Conservation (phyloP, 1,140 invertebrate genomes). For the Nasonia longicornis region DNA sequence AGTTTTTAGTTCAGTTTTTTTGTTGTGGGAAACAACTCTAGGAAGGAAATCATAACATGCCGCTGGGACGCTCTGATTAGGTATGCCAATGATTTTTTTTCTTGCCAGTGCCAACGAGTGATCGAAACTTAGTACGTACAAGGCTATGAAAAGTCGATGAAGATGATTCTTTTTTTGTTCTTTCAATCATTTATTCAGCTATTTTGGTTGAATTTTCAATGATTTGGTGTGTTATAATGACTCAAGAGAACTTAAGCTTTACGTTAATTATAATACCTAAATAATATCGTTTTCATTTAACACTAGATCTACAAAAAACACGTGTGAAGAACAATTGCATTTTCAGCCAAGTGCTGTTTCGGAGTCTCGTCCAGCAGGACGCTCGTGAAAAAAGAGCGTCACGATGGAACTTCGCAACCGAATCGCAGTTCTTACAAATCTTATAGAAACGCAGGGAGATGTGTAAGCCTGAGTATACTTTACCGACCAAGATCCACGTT, state of each 20-base stretch:
- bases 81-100: not conserved
- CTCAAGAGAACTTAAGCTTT: constrained; percentile 12
- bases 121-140: not conserved
- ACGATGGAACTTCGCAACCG: not conserved
- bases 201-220: constrained; percentile 7
- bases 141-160: not conserved
- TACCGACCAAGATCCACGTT: not conserved
- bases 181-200: not conserved
- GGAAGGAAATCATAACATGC: not conserved
- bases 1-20: not conserved
- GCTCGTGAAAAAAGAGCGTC: not conserved
- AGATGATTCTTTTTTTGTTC: not conserved
- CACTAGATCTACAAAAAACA: constrained; percentile 7
- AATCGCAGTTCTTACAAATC: not conserved
- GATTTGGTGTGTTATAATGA: constrained; percentile 14
- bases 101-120: constrained; percentile 17
- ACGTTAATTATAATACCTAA: constrained; percentile 10
- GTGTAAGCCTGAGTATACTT: not conserved
- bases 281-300: constrained; percentile 29
- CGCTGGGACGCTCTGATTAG: not conserved
- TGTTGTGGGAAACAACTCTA: not conserved
- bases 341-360: constrained; percentile 3
- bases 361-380: not conserved
- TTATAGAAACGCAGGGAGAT: not conserved
- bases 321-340: constrained; percentile 9